phyloP scores from a whole-genome alignment of 2,797 vertebrate species.

The Lycodopsis pacificus region DNA sequence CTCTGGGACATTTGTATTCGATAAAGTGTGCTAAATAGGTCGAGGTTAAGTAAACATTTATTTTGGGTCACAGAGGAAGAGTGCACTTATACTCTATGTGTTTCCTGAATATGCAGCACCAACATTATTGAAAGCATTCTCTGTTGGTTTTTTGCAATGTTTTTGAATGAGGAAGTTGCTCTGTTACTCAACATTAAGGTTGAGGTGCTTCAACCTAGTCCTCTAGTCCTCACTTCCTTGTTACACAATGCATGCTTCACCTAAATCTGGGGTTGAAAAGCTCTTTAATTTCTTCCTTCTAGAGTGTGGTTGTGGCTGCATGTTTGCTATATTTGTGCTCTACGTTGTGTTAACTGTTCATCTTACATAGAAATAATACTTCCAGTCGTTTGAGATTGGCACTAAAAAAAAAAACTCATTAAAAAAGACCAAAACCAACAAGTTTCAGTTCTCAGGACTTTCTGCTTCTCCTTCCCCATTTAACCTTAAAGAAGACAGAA shows the following conservation, averaged over 20 bases:
- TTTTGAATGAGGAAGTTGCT: conserved; percentile 71
- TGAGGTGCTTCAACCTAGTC: conserved; percentile 39
- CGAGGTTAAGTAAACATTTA: conserved; percentile 55
- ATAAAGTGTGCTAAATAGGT: conserved; percentile 34
- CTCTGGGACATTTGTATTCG: conserved; percentile 19
- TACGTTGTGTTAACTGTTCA: conserved; percentile 27
- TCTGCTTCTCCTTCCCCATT: background rate
- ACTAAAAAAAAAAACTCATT: background rate
- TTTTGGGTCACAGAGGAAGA: conserved; percentile 35
- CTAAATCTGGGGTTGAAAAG: conserved; percentile 19
- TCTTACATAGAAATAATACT: conserved; percentile 13
- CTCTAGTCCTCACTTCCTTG: conserved; percentile 67
- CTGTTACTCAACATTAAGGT: conserved; percentile 29
- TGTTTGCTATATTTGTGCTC: conserved; percentile 2
- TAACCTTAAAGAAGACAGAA: background rate
- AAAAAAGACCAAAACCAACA: conserved; percentile 4
- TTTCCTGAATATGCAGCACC: background rate
- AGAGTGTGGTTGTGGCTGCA: background rate
- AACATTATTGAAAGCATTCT: background rate
- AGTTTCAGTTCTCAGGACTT: background rate
- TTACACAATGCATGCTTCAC: conserved; percentile 34
- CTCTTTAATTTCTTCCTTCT: background rate
- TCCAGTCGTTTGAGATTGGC: conserved; percentile 1
- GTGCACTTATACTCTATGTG: background rate
- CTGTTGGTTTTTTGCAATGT: background rate